phyloP scores from a whole-genome alignment of 1,140 invertebrate genomes.

The Papilio helenus region DNA sequence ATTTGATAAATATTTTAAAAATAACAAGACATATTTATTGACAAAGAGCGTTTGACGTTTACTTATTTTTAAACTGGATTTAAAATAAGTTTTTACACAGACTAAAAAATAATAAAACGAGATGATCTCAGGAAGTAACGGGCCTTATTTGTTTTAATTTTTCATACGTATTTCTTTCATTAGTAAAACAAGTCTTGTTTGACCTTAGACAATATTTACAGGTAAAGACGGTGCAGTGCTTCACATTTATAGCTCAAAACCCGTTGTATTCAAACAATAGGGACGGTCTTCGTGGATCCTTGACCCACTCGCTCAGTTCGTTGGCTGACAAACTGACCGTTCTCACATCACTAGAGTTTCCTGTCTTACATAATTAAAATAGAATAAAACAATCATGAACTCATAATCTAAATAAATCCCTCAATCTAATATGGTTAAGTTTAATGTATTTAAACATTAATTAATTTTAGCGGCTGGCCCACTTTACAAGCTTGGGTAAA shows the following conservation, averaged over 20 bases:
- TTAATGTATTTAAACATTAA: not conserved
- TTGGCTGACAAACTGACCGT: not conserved
- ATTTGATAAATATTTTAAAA: conserved; percentile 28
- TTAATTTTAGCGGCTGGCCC: not conserved
- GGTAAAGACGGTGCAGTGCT: not conserved
- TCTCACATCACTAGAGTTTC: not conserved
- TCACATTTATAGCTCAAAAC: conserved; percentile 1
- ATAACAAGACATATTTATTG: conserved; percentile 1
- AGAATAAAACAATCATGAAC: no score
- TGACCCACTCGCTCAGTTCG: not conserved
- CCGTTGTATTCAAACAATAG: conserved; percentile 3
- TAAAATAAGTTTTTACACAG: not conserved
- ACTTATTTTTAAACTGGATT: conserved; percentile 1
- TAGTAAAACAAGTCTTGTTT: not conserved
- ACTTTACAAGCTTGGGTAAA: not conserved
- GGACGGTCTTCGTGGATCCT: not conserved
- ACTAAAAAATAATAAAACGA: not conserved
- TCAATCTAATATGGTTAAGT: not conserved
- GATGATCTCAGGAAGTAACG: not conserved
- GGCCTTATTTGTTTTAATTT: not conserved
- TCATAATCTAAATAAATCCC: not conserved
- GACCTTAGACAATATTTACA: conserved; percentile 3
- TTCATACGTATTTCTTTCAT: not conserved
- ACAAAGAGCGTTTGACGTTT: conserved; percentile 11
- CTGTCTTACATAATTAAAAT: not conserved